Evolutionary conservation across 2,888 invertebrate species (phyloP).

Genomic region (Coleophora flavipennella): DNA sequence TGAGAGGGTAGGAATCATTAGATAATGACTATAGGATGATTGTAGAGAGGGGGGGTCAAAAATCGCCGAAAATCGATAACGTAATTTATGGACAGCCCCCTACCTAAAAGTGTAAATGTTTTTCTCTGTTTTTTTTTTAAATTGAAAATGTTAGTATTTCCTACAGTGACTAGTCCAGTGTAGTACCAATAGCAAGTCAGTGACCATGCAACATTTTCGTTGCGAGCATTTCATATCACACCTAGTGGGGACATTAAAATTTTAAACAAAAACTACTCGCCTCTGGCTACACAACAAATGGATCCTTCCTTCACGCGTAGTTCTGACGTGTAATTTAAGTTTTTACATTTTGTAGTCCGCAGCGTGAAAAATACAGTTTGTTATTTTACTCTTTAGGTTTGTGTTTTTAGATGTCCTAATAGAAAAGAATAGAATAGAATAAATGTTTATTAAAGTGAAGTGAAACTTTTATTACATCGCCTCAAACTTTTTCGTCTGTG

Average conservation of each 20-base stretch:
- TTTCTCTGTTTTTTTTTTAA: too few species aligned
- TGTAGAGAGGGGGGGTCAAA: too few species aligned
- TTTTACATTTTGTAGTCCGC: conserved; percentile 17
- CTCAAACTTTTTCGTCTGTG: too few species aligned
- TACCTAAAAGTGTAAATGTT: too few species aligned
- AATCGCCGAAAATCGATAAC: too few species aligned
- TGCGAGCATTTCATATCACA: conserved; percentile 18
- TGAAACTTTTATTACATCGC: too few species aligned
- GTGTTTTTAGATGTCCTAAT: not conserved
- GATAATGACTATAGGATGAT: too few species aligned
- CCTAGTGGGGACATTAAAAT: conserved; percentile 5
- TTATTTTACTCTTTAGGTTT: not conserved
- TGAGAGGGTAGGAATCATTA: too few species aligned
- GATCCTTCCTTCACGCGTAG: conserved; percentile 25
- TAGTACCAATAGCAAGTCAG: not conserved
- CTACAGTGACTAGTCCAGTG: not conserved
- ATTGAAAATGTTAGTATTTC: not conserved
- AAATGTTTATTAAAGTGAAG: too few species aligned
- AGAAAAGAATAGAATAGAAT: too few species aligned
- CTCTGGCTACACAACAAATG: conserved; percentile 12
- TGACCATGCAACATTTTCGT: not conserved
- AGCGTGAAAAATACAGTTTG: not conserved
- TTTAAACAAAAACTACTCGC: conserved; percentile 8
- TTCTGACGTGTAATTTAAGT: conserved; percentile 44
- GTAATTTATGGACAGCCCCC: too few species aligned